phyloP scores from a whole-genome alignment of 2,888 invertebrate genomes.

The Clepsis dumicolana region DNA sequence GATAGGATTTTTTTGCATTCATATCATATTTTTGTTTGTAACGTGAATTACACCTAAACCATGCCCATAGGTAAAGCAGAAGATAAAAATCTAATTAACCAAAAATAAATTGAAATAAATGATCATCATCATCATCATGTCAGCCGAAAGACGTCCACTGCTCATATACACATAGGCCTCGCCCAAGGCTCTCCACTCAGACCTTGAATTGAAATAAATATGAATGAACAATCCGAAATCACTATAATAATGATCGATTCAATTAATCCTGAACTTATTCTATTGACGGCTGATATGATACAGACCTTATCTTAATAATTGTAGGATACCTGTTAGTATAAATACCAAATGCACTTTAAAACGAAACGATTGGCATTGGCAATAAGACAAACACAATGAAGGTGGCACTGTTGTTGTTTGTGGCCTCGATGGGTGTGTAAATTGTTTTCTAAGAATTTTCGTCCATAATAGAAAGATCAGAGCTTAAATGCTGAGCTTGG shows the following conservation, averaged over 20 bases:
- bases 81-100: background rate
- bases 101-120: background rate
- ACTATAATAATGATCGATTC: slow-evolving; percentile 4
- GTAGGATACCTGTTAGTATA: background rate
- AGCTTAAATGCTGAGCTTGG: no score
- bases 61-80: background rate
- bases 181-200: no score
- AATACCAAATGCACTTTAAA: slow-evolving; percentile 1
- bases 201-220: no score
- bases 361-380: background rate
- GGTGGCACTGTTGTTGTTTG: slow-evolving; percentile 3
- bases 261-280: background rate
- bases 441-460: background rate
- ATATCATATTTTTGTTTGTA: background rate
- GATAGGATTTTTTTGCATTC: background rate
- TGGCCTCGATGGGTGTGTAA: slow-evolving; percentile 10
- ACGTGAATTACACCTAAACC: background rate
- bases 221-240: background rate
- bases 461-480: no score
- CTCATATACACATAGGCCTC: no score
- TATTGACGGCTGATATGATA: slow-evolving; percentile 11
- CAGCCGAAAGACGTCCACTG: no score
- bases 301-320: background rate
- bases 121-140: no score
- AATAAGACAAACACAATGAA: background rate